These are phyloP conservation scores for Datnioides undecimradiatus DNA, from an alignment of 2,113 vertebrate species.

Conservation along the genomic window DNA sequence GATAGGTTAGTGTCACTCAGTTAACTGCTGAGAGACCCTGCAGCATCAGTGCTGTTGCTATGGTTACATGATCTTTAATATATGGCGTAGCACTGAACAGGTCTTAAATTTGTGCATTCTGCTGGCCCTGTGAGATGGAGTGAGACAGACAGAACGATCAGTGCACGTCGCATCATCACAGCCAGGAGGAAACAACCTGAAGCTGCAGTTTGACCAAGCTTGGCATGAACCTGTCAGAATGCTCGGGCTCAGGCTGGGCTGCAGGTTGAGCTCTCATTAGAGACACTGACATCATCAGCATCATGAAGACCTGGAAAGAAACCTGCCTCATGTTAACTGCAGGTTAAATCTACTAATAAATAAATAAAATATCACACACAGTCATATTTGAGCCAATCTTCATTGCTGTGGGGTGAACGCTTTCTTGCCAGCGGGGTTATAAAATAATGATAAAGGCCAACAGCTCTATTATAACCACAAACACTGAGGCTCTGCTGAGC, in stretches of 20 bases:
- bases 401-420: constrained; percentile 3
- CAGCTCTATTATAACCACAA: constrained; percentile 40
- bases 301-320: not conserved
- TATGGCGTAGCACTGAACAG: not conserved
- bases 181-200: not conserved
- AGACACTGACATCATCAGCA: too few species aligned
- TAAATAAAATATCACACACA: not conserved
- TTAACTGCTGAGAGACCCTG: constrained; percentile 12
- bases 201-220: not conserved
- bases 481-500: constrained; percentile 10
- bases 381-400: not conserved
- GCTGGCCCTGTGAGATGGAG: not conserved
- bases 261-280: not conserved
- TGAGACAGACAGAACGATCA: not conserved
- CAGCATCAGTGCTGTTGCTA: constrained; percentile 47
- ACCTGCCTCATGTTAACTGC: not conserved
- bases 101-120: constrained; percentile 4
- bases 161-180: too few species aligned
- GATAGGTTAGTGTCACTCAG: not conserved
- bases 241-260: not conserved
- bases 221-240: not conserved
- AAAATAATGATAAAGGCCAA: constrained; percentile 63
- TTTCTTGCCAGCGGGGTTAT: constrained; percentile 28
- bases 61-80: constrained; percentile 39
- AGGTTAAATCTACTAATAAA: not conserved